A percentile compares a stretch with the other conserved stretches of the same genome.
phyloP scores from a whole-genome alignment of 2,888 invertebrate species.

The Leistus spinibarbis region DNA sequence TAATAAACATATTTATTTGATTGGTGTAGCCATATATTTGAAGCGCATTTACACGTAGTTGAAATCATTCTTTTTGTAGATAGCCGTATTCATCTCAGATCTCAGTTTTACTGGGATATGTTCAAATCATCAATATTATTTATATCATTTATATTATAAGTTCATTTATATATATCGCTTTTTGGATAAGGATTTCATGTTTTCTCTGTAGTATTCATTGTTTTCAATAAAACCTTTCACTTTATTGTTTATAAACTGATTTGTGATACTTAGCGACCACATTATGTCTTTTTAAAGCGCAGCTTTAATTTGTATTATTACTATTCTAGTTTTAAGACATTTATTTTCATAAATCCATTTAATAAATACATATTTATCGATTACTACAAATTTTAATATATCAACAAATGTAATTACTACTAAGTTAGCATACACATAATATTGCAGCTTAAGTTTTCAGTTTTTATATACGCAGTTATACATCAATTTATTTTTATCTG shows the following conservation, averaged over 20 bases:
- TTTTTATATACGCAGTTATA: background rate
- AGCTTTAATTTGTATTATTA: background rate
- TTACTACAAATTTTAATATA: background rate
- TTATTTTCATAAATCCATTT: background rate
- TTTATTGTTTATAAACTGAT: background rate
- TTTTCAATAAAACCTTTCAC: background rate
- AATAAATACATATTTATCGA: background rate
- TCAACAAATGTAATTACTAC: background rate
- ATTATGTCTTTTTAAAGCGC: too few species aligned
- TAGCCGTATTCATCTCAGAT: constrained; percentile 5
- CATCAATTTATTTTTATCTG: background rate
- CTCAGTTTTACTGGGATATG: background rate
- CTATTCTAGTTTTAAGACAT: background rate
- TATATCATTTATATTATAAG: constrained; percentile 12
- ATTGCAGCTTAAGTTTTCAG: background rate
- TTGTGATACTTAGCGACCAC: background rate
- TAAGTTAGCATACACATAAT: background rate
- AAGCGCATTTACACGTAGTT: constrained; percentile 31
- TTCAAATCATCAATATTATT: constrained; percentile 11
- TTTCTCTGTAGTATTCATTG: background rate
- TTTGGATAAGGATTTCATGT: background rate
- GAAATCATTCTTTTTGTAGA: constrained; percentile 17
- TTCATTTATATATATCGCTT: background rate
- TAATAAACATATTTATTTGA: constrained; percentile 10
- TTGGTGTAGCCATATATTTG: constrained; percentile 13